phyloP scores from a whole-genome alignment of 2,888 invertebrate genomes.

The Caenorhabditis plicata region DNA sequence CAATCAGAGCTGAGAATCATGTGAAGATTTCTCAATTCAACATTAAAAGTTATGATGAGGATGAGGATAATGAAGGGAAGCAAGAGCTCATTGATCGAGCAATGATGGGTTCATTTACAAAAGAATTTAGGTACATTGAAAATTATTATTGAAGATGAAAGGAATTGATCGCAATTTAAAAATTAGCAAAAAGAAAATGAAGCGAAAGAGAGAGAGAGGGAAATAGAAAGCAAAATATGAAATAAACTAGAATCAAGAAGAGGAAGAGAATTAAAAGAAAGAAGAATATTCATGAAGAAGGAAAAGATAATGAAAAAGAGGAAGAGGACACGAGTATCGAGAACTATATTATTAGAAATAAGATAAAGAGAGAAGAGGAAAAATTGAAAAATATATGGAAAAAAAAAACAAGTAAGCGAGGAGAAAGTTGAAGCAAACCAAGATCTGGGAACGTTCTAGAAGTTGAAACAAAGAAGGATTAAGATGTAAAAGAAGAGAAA shows the following conservation, averaged over 20 bases:
- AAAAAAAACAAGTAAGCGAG: neutral
- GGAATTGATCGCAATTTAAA: neutral
- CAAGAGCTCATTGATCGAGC: neutral
- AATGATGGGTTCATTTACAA: neutral
- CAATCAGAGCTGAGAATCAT: too few relatives aligned
- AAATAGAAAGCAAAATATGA: too few relatives aligned
- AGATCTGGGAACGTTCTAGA: neutral
- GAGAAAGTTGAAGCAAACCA: neutral
- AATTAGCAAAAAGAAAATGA: neutral
- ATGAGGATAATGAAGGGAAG: neutral
- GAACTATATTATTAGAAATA: neutral
- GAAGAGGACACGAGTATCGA: neutral
- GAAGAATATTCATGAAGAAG: constrained; percentile 6
- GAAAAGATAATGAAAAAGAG: constrained; percentile 5
- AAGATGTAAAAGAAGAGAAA: neutral
- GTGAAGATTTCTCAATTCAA: too few relatives aligned
- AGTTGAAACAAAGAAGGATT: neutral
- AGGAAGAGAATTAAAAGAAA: too few relatives aligned
- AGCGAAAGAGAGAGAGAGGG: constrained; percentile 3
- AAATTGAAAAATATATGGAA: neutral
- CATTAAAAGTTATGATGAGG: neutral
- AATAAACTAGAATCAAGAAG: too few relatives aligned
- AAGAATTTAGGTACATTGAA: neutral
- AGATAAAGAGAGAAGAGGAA: constrained; percentile 1
- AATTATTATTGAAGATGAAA: neutral